Evolutionary conservation across 2,888 invertebrate genomes (phyloP).

Genomic region (Pecten maximus): DNA sequence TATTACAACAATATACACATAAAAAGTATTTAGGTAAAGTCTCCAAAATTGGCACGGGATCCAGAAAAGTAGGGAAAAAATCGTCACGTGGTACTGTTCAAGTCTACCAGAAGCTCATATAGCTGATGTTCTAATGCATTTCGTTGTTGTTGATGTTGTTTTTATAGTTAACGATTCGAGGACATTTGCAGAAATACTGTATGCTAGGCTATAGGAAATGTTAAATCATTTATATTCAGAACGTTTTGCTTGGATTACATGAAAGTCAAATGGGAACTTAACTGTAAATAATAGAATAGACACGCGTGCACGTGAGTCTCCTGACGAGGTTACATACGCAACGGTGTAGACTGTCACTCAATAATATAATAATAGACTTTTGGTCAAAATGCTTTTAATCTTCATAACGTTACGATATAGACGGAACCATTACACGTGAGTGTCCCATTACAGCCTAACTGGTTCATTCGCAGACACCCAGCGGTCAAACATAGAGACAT

Average conservation of each 20-base stretch:
- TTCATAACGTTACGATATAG: background rate
- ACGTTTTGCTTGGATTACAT: too few relatives aligned
- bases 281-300: too few relatives aligned
- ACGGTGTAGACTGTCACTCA: background rate
- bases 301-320: background rate
- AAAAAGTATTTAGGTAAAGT: too few relatives aligned
- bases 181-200: too few relatives aligned
- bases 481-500: background rate
- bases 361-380: background rate
- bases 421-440: background rate
- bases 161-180: too few relatives aligned
- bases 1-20: too few relatives aligned
- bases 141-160: background rate
- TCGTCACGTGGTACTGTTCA: background rate
- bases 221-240: too few relatives aligned
- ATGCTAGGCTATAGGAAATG: too few relatives aligned
- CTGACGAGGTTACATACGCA: background rate
- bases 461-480: background rate
- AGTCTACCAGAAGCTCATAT: background rate
- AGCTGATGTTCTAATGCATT: background rate
- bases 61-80: background rate
- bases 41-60: background rate
- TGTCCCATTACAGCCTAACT: background rate
- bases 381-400: background rate
- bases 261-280: too few relatives aligned